Percentiles rank a stretch among this genome's conserved stretches.
Conservation (phyloP, 2,113 vertebrate genomes). For the Holacanthus passer region DNA sequence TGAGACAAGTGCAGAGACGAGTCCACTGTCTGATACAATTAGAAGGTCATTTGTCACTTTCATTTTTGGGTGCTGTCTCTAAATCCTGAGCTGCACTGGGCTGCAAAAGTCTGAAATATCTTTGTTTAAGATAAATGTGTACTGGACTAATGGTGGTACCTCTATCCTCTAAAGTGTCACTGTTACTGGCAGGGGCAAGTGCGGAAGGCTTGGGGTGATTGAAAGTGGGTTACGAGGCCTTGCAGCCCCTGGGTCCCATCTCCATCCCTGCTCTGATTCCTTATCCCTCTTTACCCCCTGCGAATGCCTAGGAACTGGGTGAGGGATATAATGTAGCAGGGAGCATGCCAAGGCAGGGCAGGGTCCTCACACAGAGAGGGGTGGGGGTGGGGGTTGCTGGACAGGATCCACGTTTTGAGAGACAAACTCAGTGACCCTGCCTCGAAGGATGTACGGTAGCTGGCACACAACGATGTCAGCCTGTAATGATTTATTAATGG, state of each 20-base stretch:
- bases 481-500: slow-evolving; percentile 75
- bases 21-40: no score
- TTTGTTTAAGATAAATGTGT: not conserved
- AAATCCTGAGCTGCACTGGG: no score
- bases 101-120: no score
- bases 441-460: slow-evolving; percentile 18
- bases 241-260: slow-evolving; percentile 35
- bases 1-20: no score
- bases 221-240: slow-evolving; percentile 56
- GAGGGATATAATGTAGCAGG: slow-evolving; percentile 30
- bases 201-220: not conserved
- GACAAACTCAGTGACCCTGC: slow-evolving; percentile 59
- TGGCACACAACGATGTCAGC: slow-evolving; percentile 45
- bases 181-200: not conserved
- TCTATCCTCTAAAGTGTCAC: not conserved
- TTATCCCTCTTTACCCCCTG: slow-evolving; percentile 2
- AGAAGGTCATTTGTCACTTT: no score
- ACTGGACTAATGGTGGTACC: not conserved
- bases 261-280: slow-evolving; percentile 39
- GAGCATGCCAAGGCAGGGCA: slow-evolving; percentile 37
- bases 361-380: slow-evolving; percentile 11
- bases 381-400: slow-evolving; percentile 39
- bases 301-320: slow-evolving; percentile 59
- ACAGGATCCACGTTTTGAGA: slow-evolving; percentile 23
- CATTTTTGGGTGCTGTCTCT: no score